phyloP scores from a whole-genome alignment of 2,888 invertebrate species.

The Thysanoteuthis rhombus region DNA sequence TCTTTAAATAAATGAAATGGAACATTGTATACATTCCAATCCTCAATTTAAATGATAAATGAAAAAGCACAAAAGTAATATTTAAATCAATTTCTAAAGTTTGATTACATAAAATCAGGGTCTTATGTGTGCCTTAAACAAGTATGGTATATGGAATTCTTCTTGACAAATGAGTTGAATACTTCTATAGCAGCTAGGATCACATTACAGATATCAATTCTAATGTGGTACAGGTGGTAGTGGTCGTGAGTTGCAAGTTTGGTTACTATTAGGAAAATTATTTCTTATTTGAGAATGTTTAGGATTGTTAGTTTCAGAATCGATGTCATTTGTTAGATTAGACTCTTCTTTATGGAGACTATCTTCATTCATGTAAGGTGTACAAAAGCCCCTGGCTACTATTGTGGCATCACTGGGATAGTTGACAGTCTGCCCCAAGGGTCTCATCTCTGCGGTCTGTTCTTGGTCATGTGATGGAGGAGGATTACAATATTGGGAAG shows the following conservation, averaged over 20 bases:
- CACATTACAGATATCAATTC: not conserved
- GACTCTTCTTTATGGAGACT: not conserved
- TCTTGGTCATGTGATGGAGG: not conserved
- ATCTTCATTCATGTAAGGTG: not conserved
- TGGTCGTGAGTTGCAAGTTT: not conserved
- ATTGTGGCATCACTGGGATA: not conserved
- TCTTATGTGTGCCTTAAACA: not conserved
- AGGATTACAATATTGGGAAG: not conserved
- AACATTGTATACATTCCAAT: not conserved
- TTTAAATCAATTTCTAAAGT: not conserved
- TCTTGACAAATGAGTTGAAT: not conserved
- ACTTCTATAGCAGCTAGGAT: not conserved
- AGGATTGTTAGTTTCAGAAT: not conserved
- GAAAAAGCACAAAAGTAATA: not conserved
- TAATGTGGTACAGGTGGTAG: not conserved
- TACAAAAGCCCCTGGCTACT: not conserved
- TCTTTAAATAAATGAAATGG: not conserved
- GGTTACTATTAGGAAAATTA: not conserved
- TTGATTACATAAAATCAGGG: not conserved
- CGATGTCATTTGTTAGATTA: not conserved
- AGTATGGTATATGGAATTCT: not conserved
- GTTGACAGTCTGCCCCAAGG: not conserved
- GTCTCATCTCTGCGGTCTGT: not conserved
- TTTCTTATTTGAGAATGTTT: not conserved
- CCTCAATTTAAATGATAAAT: not conserved